These are phyloP conservation scores for Thalpophila matura DNA, from an alignment of 2,888 invertebrate species.

Conservation along the genomic window DNA sequence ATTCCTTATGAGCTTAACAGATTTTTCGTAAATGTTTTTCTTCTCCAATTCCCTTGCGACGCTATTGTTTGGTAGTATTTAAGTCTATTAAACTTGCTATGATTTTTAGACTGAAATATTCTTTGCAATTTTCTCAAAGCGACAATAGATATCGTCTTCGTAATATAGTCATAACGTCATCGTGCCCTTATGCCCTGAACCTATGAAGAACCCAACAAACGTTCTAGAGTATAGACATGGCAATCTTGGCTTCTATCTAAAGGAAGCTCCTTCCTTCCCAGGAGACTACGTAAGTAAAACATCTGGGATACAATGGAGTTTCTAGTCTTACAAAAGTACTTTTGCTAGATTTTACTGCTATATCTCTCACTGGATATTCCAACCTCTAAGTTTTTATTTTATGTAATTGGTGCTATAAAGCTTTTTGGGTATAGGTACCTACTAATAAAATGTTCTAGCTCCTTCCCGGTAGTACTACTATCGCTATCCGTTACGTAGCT, in stretches of 20 bases:
- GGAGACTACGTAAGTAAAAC: conserved; percentile 7
- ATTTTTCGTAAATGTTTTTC: too few species aligned
- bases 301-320: conserved; percentile 9
- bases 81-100: too few species aligned
- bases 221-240: conserved; percentile 13
- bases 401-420: too few species aligned
- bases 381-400: conserved; percentile 9
- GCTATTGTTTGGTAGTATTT: not conserved
- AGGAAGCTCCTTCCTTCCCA: conserved; percentile 8
- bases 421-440: too few species aligned
- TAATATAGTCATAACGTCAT: conserved; percentile 5
- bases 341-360: not conserved
- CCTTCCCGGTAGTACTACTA: too few species aligned
- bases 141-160: conserved; percentile 1
- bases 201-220: conserved; percentile 12
- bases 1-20: too few species aligned
- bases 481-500: too few species aligned
- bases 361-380: not conserved
- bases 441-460: too few species aligned
- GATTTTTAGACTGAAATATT: too few species aligned
- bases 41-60: not conserved
- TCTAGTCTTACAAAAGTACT: conserved; percentile 1
- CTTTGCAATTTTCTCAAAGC: not conserved
- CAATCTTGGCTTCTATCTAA: conserved; percentile 29
- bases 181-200: not conserved